A percentile compares a stretch with the other conserved stretches of the same genome.
Evolutionary conservation across 2,888 invertebrate species (phyloP).

Genomic region (Dioctria linearis): DNA sequence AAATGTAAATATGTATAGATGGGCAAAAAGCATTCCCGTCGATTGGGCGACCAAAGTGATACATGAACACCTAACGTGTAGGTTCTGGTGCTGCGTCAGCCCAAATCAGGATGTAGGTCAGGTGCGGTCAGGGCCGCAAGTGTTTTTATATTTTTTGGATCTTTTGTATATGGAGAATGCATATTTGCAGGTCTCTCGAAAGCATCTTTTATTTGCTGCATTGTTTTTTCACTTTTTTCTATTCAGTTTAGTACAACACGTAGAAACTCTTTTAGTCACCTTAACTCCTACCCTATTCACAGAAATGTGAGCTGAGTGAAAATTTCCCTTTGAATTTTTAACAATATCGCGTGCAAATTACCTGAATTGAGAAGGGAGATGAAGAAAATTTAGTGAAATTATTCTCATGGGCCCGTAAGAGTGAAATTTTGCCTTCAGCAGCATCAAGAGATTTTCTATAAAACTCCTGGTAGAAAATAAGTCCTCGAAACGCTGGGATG

Average conservation of each 20-base stretch:
- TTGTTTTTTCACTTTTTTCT: background rate
- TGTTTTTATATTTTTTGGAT: slow-evolving; percentile 10
- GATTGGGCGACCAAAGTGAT: slow-evolving; percentile 29
- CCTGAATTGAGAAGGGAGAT: no score
- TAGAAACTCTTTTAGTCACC: no score
- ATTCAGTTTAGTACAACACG: slow-evolving; percentile 5
- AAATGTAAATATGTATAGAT: background rate
- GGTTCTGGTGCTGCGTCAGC: slow-evolving; percentile 29
- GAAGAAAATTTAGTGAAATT: background rate
- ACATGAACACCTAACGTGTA: slow-evolving; percentile 26
- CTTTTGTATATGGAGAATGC: slow-evolving; percentile 1
- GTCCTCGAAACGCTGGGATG: background rate
- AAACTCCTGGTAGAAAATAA: background rate
- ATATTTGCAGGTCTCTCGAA: slow-evolving; percentile 1
- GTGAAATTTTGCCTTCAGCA: background rate
- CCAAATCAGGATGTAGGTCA: slow-evolving; percentile 39
- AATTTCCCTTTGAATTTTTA: no score
- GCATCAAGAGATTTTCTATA: background rate
- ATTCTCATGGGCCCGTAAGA: background rate
- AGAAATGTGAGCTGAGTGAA: no score
- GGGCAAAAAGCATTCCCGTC: background rate
- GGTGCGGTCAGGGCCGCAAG: slow-evolving; percentile 29
- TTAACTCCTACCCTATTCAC: no score
- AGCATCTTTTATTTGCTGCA: slow-evolving; percentile 17
- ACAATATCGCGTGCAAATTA: no score